A percentile compares a stretch with the other conserved stretches of the same genome.
Conservation (phyloP, 1,140 invertebrate species). For the Conus betulinus region DNA sequence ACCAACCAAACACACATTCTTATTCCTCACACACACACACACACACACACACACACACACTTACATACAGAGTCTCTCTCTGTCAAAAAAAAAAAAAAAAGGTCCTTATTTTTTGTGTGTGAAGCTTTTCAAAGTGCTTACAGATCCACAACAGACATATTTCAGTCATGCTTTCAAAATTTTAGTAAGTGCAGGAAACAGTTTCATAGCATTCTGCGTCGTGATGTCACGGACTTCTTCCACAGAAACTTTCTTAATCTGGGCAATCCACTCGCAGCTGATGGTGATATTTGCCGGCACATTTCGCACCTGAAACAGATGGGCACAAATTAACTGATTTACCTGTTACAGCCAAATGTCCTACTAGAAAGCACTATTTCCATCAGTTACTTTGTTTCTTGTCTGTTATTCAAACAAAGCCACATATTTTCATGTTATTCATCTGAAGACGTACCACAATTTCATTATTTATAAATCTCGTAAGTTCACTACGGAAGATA, state of each 20-base stretch:
- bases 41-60: conserved; percentile 35
- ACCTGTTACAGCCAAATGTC: not conserved
- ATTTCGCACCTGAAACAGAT: conserved; percentile 68
- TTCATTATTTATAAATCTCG: no score
- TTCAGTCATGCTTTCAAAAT: not conserved
- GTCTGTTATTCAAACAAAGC: not conserved
- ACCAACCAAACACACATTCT: no score
- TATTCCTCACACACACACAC: not conserved
- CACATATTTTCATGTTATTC: not conserved
- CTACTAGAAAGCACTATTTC: not conserved
- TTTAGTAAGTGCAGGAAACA: conserved; percentile 67
- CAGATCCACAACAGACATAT: no score
- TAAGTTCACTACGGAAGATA: not conserved
- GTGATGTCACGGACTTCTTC: conserved; percentile 68
- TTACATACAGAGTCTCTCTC: not conserved
- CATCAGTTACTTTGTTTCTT: no score
- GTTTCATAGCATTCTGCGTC: conserved; percentile 71
- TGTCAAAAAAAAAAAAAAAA: no score
- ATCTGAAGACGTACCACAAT: not conserved
- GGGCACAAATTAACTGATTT: not conserved
- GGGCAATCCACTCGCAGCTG: conserved; percentile 74
- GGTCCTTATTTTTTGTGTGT: no score
- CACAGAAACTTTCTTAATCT: conserved; percentile 69
- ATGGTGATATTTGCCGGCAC: conserved; percentile 72
- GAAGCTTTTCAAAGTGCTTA: no score